phyloP scores from a whole-genome alignment of 2,888 invertebrate genomes.

The Heteromyza rotundicornis region DNA sequence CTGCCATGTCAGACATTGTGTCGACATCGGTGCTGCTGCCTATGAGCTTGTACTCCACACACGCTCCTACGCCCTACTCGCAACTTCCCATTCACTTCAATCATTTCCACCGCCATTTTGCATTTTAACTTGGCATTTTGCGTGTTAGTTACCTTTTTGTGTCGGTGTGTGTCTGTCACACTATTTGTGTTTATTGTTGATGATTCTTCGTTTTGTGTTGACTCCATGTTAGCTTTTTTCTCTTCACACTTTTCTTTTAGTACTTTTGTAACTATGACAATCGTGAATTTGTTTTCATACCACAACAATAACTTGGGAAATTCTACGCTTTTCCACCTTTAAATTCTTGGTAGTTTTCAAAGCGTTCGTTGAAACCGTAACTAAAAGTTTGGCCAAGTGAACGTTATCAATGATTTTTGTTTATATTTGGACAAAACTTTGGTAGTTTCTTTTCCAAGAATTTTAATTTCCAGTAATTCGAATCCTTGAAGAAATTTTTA shows the following conservation, averaged over 20 bases:
- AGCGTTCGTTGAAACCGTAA: too few species aligned
- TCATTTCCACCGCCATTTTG: neutral
- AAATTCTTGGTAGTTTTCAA: too few species aligned
- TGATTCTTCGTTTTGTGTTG: neutral
- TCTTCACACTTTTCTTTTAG: neutral
- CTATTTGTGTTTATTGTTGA: neutral
- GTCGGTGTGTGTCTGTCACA: neutral
- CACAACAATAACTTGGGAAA: too few species aligned
- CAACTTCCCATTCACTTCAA: too few species aligned
- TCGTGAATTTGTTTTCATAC: neutral
- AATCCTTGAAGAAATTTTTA: too few species aligned
- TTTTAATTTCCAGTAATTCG: too few species aligned
- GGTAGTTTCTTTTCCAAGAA: too few species aligned
- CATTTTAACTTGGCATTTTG: conserved; percentile 7
- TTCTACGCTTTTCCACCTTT: too few species aligned
- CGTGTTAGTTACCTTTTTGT: conserved; percentile 20
- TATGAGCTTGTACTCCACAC: neutral
- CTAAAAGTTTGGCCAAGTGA: too few species aligned
- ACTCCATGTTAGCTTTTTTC: neutral
- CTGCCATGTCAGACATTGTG: conserved; percentile 21
- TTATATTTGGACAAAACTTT: too few species aligned
- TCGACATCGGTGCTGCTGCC: neutral
- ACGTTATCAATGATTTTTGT: too few species aligned
- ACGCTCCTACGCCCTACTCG: neutral
- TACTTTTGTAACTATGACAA: neutral